A percentile compares a stretch with the other conserved stretches of the same genome.
phyloP scores from a whole-genome alignment of 2,797 vertebrate species.

The Gorsachius magnificus region DNA sequence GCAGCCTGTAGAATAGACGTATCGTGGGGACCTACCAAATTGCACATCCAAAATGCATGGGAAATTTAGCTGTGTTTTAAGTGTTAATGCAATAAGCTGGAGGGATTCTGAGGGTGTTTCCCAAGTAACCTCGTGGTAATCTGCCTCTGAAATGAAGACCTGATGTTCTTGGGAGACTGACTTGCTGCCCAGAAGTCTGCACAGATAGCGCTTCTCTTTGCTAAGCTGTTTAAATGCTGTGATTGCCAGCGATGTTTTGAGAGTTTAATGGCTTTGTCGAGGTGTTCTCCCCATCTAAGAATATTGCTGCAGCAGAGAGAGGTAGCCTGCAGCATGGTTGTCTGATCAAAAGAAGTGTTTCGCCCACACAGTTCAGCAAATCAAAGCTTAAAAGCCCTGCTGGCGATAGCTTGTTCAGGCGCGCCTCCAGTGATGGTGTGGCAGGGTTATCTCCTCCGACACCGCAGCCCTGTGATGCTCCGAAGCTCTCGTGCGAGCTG shows the following conservation, averaged over 20 bases:
- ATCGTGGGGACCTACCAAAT: accelerated
- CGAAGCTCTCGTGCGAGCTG: not conserved
- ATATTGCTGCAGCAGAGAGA: not conserved
- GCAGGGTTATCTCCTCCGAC: not conserved
- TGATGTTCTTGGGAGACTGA: not conserved
- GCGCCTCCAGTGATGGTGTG: accelerated
- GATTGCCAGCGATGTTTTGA: not conserved
- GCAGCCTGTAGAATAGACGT: not conserved
- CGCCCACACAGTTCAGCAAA: not conserved
- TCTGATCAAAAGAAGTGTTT: not conserved
- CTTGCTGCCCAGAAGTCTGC: not conserved
- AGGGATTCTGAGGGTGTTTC: not conserved
- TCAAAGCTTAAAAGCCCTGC: not conserved
- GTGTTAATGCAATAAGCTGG: not conserved
- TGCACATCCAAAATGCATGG: accelerated
- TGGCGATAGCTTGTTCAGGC: not conserved
- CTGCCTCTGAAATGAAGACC: not conserved
- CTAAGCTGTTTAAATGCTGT: not conserved
- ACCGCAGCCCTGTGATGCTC: not conserved
- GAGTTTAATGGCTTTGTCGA: not conserved
- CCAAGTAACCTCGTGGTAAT: not conserved
- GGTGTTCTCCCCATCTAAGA: not conserved
- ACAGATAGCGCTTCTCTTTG: accelerated
- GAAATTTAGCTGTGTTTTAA: not conserved
- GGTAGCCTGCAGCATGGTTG: not conserved